A percentile compares a stretch with the other conserved stretches of the same genome.
Conservation (phyloP, 1,140 invertebrate species). For the Scaptomyza pallida region DNA sequence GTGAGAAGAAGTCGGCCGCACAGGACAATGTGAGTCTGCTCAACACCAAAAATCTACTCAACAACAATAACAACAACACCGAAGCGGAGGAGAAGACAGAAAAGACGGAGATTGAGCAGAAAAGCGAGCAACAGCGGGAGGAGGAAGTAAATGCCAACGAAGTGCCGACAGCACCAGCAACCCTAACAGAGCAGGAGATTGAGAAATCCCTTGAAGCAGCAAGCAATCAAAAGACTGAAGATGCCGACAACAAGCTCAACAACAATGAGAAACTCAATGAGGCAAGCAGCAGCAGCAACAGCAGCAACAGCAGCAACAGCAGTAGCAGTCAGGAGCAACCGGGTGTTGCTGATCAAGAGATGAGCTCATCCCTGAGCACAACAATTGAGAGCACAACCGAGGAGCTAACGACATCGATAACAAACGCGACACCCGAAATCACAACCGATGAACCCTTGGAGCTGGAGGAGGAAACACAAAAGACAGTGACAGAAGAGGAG, state of each 20-base stretch:
- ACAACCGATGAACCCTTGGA: constrained; percentile 1
- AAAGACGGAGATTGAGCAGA: not conserved
- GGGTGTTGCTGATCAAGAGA: constrained; percentile 15
- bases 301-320: too few species aligned
- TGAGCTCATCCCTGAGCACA: constrained; percentile 51
- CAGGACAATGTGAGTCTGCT: constrained; percentile 68
- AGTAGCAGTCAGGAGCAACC: constrained; percentile 7
- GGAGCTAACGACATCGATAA: constrained; percentile 48
- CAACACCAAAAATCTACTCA: constrained; percentile 79
- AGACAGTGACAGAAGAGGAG: constrained; percentile 18
- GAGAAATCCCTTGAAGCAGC: constrained; percentile 29
- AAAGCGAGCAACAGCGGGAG: constrained; percentile 10
- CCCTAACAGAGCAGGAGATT: constrained; percentile 8
- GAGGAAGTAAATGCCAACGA: constrained; percentile 65
- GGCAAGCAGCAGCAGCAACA: constrained; percentile 7
- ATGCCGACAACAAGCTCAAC: constrained; percentile 74
- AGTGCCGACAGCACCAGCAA: constrained; percentile 19
- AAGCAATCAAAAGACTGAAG: constrained; percentile 79
- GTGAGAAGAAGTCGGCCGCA: constrained; percentile 66
- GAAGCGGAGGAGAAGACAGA: constrained; percentile 29
- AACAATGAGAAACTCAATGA: constrained; percentile 63
- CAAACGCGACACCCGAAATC: constrained; percentile 42
- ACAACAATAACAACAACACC: constrained; percentile 67
- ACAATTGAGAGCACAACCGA: constrained; percentile 26
- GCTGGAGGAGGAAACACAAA: too few species aligned